Percentiles rank a stretch among this genome's conserved stretches.
phyloP scores from a whole-genome alignment of 92 coral and sea anemone species.

The Phenganax subtilis region DNA sequence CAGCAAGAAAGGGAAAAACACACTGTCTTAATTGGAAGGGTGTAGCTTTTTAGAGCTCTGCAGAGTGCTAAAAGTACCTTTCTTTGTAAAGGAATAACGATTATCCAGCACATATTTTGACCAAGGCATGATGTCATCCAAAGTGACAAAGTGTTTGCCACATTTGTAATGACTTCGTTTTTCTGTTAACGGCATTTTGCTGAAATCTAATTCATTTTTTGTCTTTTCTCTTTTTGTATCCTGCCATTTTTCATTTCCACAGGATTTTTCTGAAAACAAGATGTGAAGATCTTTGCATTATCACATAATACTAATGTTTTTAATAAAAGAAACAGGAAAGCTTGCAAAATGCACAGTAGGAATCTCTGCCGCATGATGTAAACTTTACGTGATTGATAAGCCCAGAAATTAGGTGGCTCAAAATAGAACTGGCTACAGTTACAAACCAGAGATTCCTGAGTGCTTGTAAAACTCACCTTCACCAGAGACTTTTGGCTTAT shows the following conservation, averaged over 20 bases:
- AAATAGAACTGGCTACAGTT: no score
- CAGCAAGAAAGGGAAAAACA: no score
- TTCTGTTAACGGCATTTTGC: slow-evolving; percentile 54
- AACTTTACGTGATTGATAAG: no score
- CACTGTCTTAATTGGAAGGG: no score
- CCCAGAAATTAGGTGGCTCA: no score
- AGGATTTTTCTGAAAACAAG: background rate
- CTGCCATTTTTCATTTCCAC: background rate
- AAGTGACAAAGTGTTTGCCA: slow-evolving; percentile 51
- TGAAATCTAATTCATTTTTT: slow-evolving; percentile 49
- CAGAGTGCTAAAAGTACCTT: slow-evolving; percentile 40
- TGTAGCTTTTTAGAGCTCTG: no score
- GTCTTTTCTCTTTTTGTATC: slow-evolving; percentile 40
- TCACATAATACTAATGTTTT: background rate
- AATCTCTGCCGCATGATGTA: no score
- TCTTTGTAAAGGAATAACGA: slow-evolving; percentile 41
- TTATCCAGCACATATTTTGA: slow-evolving; percentile 56
- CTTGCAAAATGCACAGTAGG: no score
- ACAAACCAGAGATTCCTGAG: no score
- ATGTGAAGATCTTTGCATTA: background rate
- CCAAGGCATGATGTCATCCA: slow-evolving; percentile 64
- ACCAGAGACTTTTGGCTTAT: background rate
- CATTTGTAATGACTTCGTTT: slow-evolving; percentile 65
- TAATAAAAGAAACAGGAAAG: no score
- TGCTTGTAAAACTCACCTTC: background rate